Evolutionary conservation across 2,797 vertebrate genomes (phyloP), one percentile per base, ranked within the genome.

Genomic region (Microtus obscurus): DNA sequence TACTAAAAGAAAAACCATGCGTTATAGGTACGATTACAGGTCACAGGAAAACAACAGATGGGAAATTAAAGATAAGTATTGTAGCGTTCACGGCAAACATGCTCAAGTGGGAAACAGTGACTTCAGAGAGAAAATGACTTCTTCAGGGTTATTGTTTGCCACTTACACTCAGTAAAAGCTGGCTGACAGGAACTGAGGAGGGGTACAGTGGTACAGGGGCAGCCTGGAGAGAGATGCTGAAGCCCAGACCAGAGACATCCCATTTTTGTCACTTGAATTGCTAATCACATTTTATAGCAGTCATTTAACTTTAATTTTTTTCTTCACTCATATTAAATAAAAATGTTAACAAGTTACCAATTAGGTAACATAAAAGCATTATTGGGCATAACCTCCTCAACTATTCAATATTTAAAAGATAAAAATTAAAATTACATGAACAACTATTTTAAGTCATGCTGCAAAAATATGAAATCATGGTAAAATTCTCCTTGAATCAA

Each of bases 281-380:
- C 82, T 97, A 93, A 95, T 95, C 83, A 89, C 74, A 92, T 96
- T 96, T 97, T 95, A 97, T 53, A 91, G 95, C 43, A 95, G 65
- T 25, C 92, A 96, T 88, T 97, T 98, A 92, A 95, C 88, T 96
- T 96, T 96, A 82, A 91, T 82, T 95, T 96, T 96, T 96, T 97
- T 93, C 89, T 76, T 89, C 65, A 34, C 76, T 87, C 27, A 96
- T 91, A 93, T 90, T 97, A 97, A 96, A 96, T 94, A 53, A 90
- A 97, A 92, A 92, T 97, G 91, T 82, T 94, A 97, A 90, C 90
- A 93, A 87, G 87, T 95, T 95, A 93, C 77, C 73, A 94, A 95
- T 93, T 98, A 96, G 74, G 78, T 56, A 94, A 96, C 85, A 95
- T 95, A 91, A 96, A 94, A 97, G 87, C 71, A 96, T 94, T 95